These are phyloP conservation scores for Ormyrus labotus DNA, from an alignment of 2,888 invertebrate species.

Conservation along the genomic window DNA sequence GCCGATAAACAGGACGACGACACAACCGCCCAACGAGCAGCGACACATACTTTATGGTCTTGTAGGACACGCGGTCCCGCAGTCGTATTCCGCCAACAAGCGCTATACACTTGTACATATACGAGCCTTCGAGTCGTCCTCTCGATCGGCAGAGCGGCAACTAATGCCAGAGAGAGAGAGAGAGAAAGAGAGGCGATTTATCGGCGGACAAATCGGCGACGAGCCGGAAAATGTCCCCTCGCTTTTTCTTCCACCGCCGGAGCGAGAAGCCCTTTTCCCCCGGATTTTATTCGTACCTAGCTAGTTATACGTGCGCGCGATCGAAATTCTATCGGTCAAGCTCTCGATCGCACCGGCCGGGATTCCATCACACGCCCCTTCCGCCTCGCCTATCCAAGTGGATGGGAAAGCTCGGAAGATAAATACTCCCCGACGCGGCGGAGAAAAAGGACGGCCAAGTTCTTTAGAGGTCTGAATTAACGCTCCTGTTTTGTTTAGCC, in stretches of 20 bases:
- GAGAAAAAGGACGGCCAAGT: not conserved
- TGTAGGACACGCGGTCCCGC: not conserved
- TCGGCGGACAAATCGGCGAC: slow-evolving; percentile 7
- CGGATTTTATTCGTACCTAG: not conserved
- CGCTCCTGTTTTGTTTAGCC: not conserved
- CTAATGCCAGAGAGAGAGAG: no score
- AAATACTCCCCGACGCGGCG: not conserved
- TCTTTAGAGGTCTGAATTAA: slow-evolving; percentile 5
- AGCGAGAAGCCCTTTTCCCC: not conserved
- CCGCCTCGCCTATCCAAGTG: no score
- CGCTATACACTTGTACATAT: not conserved
- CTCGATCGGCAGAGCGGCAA: no score
- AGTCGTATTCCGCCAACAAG: no score
- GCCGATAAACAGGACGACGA: not conserved
- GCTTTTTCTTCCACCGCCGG: not conserved
- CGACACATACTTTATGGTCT: slow-evolving; percentile 46
- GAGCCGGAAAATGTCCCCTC: not conserved
- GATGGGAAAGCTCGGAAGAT: not conserved
- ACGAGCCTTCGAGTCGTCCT: slow-evolving; percentile 14
- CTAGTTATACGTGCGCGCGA: not conserved
- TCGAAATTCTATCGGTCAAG: slow-evolving; percentile 22
- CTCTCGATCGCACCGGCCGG: slow-evolving; percentile 1
- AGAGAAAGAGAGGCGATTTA: no score
- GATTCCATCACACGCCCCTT: slow-evolving; percentile 1
- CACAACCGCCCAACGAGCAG: slow-evolving; percentile 24